Evolutionary conservation across 2,888 invertebrate species (phyloP).

Genomic region (Myopa tessellatipennis): DNA sequence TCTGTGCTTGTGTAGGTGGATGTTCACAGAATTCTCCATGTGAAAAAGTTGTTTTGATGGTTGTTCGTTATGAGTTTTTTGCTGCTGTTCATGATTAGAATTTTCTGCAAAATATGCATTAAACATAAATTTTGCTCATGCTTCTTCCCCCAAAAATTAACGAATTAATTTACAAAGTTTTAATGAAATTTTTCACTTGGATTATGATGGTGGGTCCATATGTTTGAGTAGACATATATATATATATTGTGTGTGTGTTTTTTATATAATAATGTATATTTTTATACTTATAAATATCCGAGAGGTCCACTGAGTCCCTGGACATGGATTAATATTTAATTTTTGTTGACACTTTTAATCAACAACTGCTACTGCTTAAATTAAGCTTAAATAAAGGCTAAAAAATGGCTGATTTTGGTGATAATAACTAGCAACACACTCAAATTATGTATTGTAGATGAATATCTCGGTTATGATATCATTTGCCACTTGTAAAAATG

Average conservation of each 20-base stretch:
- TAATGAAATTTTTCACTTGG: slow-evolving; percentile 26
- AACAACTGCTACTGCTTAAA: not conserved
- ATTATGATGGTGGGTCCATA: not conserved
- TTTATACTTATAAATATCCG: no score
- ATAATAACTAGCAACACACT: not conserved
- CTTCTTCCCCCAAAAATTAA: slow-evolving; percentile 5
- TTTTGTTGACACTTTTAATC: slow-evolving; percentile 5
- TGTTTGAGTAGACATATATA: no score
- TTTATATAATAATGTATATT: not conserved
- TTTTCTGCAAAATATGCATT: slow-evolving; percentile 21
- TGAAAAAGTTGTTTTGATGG: not conserved
- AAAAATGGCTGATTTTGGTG: slow-evolving; percentile 1
- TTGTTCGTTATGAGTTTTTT: slow-evolving; percentile 16
- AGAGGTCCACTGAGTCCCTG: no score
- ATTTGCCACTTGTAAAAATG: no score
- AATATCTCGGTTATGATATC: no score
- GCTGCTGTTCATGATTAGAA: slow-evolving; percentile 30
- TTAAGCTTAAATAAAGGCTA: not conserved
- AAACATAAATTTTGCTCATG: slow-evolving; percentile 30
- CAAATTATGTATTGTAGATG: no score
- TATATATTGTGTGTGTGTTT: not conserved
- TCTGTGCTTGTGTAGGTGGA: not conserved
- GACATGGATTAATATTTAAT: not conserved
- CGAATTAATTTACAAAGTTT: slow-evolving; percentile 38
- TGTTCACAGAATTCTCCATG: not conserved